Percentiles rank a stretch among this genome's conserved stretches.
phyloP scores from a whole-genome alignment of 2,113 vertebrate genomes.

The Camarhynchus parvulus region DNA sequence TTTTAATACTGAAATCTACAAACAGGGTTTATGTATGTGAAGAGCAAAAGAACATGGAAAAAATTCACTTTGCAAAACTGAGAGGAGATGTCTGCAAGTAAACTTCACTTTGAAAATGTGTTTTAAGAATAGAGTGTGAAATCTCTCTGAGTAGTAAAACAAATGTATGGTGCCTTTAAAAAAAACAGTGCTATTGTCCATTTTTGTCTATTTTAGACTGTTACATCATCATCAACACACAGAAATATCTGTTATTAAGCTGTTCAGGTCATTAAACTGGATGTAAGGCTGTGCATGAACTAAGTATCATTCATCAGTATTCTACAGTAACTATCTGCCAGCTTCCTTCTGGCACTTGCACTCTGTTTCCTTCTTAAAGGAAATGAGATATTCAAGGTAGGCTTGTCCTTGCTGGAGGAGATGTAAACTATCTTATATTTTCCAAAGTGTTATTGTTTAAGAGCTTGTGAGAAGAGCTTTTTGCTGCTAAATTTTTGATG shows the following conservation, averaged over 20 bases:
- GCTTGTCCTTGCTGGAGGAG: background rate
- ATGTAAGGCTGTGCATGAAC: background rate
- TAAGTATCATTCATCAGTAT: background rate
- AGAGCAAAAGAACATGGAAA: background rate
- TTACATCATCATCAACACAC: background rate
- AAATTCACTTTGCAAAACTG: background rate
- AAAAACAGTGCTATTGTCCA: background rate
- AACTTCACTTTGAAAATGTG: background rate
- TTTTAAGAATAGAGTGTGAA: background rate
- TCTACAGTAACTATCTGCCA: background rate
- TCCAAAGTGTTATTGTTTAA: background rate
- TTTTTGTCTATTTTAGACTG: background rate
- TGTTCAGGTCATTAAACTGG: background rate
- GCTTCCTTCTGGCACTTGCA: background rate
- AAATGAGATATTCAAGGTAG: background rate
- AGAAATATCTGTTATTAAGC: background rate
- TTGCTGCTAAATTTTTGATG: background rate
- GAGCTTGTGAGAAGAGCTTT: background rate
- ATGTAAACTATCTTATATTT: background rate
- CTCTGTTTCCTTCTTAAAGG: background rate
- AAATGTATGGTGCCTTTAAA: background rate
- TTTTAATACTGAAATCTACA: background rate
- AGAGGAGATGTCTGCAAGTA: background rate
- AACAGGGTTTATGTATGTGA: background rate
- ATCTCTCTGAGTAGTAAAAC: background rate